Evolutionary conservation across 2,797 vertebrate genomes (phyloP), one percentile per base, ranked within the genome.

Genomic region (Furcifer pardalis): DNA sequence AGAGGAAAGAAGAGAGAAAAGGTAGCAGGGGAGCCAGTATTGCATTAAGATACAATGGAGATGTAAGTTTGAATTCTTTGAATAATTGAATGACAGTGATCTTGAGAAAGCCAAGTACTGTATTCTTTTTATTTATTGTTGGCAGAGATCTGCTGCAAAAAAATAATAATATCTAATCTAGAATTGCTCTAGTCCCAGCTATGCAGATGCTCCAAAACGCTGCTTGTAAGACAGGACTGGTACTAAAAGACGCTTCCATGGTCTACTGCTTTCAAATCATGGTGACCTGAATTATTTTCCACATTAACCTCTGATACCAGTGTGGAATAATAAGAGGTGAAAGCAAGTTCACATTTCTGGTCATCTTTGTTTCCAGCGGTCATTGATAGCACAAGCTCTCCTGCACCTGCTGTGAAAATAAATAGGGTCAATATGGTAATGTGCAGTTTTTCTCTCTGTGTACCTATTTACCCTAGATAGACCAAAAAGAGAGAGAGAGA

Each of bases 221-320:
- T 83, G 12, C 60, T 59, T 49, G 42, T 85, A 86, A 89, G 83
- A 87, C 13, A 86, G 44, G 79, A 86, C 89, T 63, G 60, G 17
- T 76, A 75, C 62, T 77, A 62, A 88, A 89, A 79, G 74, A 82
- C n/a, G 30, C 5, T 56, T 75, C 63, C 77, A 60, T 42, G 72
- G 81, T 86, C 83, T 68, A 52, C 71, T 69, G 84, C 59, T 84
- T 80, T 87, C 72, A 90, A 32, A 78, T 10, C 87, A 83, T 86
- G 37, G 37, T 68, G 83, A 87, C 83, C 87, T 86, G 80, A 90
- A 91, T 92, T 87, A 86, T 90, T 91, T 93, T 91, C 89, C 85
- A 37, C 71, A 88, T 84, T 89, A 91, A 92, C 82, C 82, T 88
- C 37, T 91, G 82, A 88, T 91, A 90, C 80, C 80, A 56, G 83